Conservation (phyloP, 1,140 invertebrate species). For the Geopemphigus sp. region DNA sequence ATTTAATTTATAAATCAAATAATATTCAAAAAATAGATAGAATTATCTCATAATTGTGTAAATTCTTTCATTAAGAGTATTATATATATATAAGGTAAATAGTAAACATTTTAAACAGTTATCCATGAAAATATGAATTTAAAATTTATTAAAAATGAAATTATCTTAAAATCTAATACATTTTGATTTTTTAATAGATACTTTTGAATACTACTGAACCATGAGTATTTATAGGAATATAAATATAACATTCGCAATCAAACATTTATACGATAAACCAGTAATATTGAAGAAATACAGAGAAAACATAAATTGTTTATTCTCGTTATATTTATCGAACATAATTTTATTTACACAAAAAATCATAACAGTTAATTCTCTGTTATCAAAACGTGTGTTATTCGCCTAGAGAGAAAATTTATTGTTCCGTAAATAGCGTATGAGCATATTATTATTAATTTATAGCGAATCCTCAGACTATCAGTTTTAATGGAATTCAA, state of each 20-base stretch:
- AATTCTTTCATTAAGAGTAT: too few relatives aligned
- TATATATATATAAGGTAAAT: too few relatives aligned
- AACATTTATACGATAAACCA: not conserved
- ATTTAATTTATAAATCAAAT: too few relatives aligned
- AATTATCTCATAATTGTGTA: too few relatives aligned
- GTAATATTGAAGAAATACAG: not conserved
- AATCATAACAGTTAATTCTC: not conserved
- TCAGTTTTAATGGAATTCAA: not conserved
- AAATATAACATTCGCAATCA: not conserved
- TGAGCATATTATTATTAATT: not conserved
- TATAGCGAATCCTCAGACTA: not conserved
- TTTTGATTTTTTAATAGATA: too few relatives aligned
- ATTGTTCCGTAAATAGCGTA: not conserved
- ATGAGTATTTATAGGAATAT: not conserved
- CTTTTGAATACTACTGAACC: too few relatives aligned
- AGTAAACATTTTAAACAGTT: too few relatives aligned
- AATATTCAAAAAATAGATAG: too few relatives aligned
- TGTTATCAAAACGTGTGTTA: not conserved
- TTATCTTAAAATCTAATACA: too few relatives aligned
- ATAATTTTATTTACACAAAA: constrained; percentile 1
- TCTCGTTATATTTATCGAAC: too few relatives aligned
- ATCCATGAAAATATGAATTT: too few relatives aligned
- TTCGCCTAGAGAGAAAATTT: not conserved
- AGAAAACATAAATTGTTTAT: not conserved
- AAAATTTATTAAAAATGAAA: too few relatives aligned